These are phyloP conservation scores for Molothrus ater DNA, from an alignment of 2,797 vertebrate species.

Conservation along the genomic window DNA sequence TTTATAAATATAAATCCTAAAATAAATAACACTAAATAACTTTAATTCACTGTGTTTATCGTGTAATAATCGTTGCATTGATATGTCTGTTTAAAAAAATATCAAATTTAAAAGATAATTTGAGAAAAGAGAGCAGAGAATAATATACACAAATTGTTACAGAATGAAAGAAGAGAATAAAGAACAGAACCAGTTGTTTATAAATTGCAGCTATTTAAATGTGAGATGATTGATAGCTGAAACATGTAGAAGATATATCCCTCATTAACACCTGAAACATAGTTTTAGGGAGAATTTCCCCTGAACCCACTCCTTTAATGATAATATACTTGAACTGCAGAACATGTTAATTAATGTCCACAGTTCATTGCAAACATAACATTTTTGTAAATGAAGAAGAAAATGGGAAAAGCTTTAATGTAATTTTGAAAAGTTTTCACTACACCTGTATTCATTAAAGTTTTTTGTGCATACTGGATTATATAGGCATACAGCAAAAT, in stretches of 20 bases:
- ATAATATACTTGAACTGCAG: not conserved
- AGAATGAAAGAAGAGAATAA: not conserved
- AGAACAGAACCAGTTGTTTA: not conserved
- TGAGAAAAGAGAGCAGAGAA: not conserved
- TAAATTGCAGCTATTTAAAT: constrained; percentile 37
- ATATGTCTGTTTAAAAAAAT: not conserved
- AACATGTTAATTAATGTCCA: constrained; percentile 46
- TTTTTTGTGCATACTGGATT: not conserved
- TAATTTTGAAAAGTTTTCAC: not conserved
- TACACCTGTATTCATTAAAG: not conserved
- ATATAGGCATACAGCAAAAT: not conserved
- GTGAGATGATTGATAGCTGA: not conserved
- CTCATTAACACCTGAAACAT: not conserved
- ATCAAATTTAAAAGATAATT: not conserved
- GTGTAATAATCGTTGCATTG: not conserved
- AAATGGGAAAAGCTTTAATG: not conserved
- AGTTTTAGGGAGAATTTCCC: not conserved
- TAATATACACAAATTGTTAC: not conserved
- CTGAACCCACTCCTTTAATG: constrained; percentile 39
- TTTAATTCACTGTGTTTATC: not conserved
- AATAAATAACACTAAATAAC: not conserved
- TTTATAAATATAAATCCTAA: no score
- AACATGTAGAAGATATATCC: not conserved
- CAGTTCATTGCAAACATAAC: not conserved
- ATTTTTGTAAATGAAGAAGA: not conserved